phyloP scores from a whole-genome alignment of 2,113 vertebrate genomes.

The Erythrolamprus reginae region DNA sequence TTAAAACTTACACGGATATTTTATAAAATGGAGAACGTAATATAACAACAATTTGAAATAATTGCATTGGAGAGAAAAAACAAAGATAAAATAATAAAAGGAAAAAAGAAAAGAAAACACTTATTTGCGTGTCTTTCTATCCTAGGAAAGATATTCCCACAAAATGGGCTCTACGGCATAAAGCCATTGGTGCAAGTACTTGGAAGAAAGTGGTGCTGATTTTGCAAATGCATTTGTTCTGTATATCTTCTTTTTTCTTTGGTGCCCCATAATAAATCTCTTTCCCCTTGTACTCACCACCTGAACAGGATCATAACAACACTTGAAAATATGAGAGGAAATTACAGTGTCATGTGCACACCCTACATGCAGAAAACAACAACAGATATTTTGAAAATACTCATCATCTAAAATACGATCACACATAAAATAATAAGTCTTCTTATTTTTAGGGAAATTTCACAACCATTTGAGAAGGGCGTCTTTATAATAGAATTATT shows the following conservation, averaged over 20 bases:
- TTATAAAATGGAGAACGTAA: background rate
- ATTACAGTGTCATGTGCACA: background rate
- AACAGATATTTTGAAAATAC: background rate
- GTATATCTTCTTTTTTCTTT: too few species aligned
- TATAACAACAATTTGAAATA: background rate
- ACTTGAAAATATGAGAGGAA: background rate
- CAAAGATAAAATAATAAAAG: background rate
- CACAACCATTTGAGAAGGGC: background rate
- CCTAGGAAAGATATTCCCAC: background rate
- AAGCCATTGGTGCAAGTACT: background rate
- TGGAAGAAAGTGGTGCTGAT: background rate
- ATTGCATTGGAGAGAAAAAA: background rate
- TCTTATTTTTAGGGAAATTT: background rate
- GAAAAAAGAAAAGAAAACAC: background rate
- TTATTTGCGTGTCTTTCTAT: background rate
- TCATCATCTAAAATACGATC: background rate
- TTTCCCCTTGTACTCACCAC: background rate
- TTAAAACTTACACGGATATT: background rate
- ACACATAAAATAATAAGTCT: background rate
- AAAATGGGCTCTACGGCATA: background rate
- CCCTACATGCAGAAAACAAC: background rate
- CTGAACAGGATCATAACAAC: background rate
- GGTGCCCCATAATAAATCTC: background rate
- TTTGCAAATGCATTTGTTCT: background rate
- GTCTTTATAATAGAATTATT: background rate